These are phyloP conservation scores for Pseudoatta argentina DNA, from an alignment of 1,140 invertebrate species.

Conservation along the genomic window DNA sequence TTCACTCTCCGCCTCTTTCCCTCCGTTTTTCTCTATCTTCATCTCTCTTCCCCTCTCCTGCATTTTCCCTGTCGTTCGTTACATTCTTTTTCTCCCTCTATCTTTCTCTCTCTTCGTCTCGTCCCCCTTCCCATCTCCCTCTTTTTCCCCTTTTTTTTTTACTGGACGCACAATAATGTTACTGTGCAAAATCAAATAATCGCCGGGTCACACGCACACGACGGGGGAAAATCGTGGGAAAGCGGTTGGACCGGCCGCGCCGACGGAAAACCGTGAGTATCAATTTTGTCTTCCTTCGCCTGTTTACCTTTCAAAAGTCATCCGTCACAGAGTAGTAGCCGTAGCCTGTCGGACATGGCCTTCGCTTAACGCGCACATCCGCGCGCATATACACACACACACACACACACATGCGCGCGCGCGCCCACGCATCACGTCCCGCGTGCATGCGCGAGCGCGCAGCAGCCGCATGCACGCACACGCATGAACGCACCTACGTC, in stretches of 20 bases:
- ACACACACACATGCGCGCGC: too few relatives aligned
- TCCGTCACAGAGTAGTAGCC: constrained; percentile 61
- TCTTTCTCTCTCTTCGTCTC: not conserved
- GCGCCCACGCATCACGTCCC: not conserved
- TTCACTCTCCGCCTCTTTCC: constrained; percentile 12
- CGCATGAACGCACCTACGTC: not conserved
- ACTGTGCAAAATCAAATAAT: constrained; percentile 79
- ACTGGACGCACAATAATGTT: constrained; percentile 76
- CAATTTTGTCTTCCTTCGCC: constrained; percentile 42
- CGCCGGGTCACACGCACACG: constrained; percentile 43
- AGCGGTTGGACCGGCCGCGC: constrained; percentile 76
- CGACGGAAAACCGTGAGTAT: constrained; percentile 80
- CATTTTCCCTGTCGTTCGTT: not conserved
- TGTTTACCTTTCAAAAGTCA: constrained; percentile 74
- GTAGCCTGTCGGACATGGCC: constrained; percentile 78
- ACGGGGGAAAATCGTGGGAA: constrained; percentile 68
- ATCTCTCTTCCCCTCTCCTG: not conserved
- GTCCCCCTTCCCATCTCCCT: not conserved
- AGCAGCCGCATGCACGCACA: constrained; percentile 41
- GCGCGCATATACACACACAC: too few relatives aligned
- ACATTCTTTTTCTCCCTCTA: constrained; percentile 7
- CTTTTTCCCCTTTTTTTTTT: constrained; percentile 65
- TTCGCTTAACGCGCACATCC: constrained; percentile 71
- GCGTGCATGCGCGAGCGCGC: not conserved
- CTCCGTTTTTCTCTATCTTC: constrained; percentile 39